Conservation (phyloP, 2,113 vertebrate genomes). For the Plectropomus leopardus region DNA sequence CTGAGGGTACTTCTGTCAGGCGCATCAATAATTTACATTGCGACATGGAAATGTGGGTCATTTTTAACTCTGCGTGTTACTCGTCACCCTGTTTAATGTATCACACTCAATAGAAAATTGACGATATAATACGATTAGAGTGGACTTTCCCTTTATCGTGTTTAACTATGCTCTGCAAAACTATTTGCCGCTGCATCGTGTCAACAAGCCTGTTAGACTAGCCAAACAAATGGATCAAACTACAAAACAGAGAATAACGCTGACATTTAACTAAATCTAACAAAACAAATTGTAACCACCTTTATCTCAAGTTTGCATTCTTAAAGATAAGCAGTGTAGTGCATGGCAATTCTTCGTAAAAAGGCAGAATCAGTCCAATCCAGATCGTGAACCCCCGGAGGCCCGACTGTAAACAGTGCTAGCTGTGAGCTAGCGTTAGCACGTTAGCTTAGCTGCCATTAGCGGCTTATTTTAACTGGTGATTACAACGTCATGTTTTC, state of each 20-base stretch:
- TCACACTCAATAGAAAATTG: not conserved
- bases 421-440: constrained; percentile 16
- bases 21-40: not conserved
- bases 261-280: too few species aligned
- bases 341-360: not conserved
- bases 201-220: not conserved
- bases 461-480: constrained; percentile 33
- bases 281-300: too few species aligned
- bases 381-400: constrained; percentile 22
- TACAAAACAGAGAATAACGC: not conserved
- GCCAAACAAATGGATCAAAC: too few species aligned
- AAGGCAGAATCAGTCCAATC: not conserved
- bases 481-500: not conserved
- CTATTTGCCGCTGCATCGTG: too few species aligned
- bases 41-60: not conserved
- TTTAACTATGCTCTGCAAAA: not conserved
- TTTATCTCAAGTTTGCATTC: not conserved
- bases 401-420: constrained; percentile 67
- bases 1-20: not conserved
- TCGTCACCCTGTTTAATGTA: not conserved
- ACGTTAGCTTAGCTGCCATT: constrained; percentile 39
- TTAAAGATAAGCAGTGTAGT: not conserved
- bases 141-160: too few species aligned
- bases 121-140: not conserved
- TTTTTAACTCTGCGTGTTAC: not conserved